Conservation (phyloP, 2,797 vertebrate genomes). For the Spinus olivaceus region DNA sequence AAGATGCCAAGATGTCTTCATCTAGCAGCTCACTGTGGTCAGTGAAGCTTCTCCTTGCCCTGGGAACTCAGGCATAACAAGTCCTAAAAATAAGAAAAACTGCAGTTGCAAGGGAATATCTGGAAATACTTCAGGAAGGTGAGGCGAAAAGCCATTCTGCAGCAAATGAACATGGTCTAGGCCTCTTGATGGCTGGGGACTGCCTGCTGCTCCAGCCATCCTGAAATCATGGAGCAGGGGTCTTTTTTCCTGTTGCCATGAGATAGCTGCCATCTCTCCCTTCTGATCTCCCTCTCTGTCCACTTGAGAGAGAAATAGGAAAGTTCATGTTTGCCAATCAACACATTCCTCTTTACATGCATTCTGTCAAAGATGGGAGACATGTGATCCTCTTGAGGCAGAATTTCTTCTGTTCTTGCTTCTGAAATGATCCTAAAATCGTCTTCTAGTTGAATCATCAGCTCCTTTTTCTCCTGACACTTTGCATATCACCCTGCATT, state of each 20-base stretch:
- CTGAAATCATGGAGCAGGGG: neutral
- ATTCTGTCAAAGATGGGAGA: neutral
- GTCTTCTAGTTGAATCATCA: neutral
- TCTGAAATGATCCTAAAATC: neutral
- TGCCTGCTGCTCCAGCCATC: rapidly evolving
- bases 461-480: neutral
- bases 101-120: neutral
- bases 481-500: neutral
- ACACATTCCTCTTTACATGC: neutral
- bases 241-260: neutral
- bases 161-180: neutral
- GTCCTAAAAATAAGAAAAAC: neutral
- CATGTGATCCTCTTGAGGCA: neutral
- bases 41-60: conserved; percentile 3
- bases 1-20: conserved; percentile 10
- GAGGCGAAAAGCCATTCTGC: neutral
- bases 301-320: neutral
- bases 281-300: neutral
- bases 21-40: conserved; percentile 13
- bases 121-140: neutral
- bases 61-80: neutral
- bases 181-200: neutral
- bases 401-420: neutral
- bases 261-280: neutral
- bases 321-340: neutral